Conservation (phyloP, 2,797 vertebrate genomes). For the Scolopax rusticola region DNA sequence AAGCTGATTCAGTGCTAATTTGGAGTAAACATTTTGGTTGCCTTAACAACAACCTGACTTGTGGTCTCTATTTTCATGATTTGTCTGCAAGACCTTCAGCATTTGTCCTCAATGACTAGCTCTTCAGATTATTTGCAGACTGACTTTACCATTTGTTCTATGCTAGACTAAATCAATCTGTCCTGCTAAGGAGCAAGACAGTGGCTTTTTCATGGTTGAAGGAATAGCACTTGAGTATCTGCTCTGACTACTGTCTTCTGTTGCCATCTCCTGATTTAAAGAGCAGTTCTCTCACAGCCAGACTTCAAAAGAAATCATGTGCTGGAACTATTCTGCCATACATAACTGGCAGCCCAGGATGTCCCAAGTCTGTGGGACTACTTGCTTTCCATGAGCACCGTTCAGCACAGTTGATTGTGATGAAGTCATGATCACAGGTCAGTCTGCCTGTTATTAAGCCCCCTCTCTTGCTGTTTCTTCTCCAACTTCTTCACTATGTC, state of each 20-base stretch:
- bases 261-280: neutral
- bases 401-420: neutral
- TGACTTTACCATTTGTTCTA: neutral
- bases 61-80: neutral
- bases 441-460: neutral
- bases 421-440: neutral
- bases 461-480: neutral
- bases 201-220: fast-evolving
- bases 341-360: fast-evolving
- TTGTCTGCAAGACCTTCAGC: neutral
- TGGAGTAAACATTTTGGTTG: neutral
- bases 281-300: neutral
- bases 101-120: neutral
- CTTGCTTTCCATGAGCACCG: neutral
- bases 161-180: neutral
- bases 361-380: neutral
- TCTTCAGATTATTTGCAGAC: neutral
- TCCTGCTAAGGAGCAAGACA: neutral
- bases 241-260: neutral
- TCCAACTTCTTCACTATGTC: neutral
- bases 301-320: neutral
- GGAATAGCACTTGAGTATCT: neutral
- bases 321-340: neutral
- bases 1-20: fast-evolving
- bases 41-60: neutral